Percentiles rank a stretch among this genome's conserved stretches.
Evolutionary conservation across 2,113 vertebrate species (phyloP).

Genomic region (Nibea albiflora): DNA sequence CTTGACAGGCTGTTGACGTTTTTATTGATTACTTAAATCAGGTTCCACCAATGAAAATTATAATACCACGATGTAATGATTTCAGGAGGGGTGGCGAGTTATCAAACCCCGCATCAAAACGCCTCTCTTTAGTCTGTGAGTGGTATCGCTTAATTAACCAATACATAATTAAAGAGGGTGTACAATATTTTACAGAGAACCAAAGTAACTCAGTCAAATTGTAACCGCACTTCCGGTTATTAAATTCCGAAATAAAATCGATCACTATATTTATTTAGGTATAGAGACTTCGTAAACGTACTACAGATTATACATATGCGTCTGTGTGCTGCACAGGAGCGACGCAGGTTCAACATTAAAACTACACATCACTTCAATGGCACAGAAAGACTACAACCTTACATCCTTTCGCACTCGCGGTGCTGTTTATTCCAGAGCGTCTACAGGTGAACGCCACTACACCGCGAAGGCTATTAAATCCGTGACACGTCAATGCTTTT

Average conservation of each 20-base stretch:
- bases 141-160: neutral
- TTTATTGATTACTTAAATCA: neutral
- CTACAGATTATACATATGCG: neutral
- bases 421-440: neutral
- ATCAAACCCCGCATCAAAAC: neutral
- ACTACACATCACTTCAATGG: neutral
- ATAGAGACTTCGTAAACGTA: no score
- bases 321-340: neutral
- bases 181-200: neutral
- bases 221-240: slow-evolving; percentile 4
- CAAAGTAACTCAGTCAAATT: neutral
- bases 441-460: neutral
- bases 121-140: neutral
- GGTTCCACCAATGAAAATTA: neutral
- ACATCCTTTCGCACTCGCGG: neutral
- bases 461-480: neutral
- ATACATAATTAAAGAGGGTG: neutral
- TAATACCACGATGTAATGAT: neutral
- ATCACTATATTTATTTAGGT: neutral
- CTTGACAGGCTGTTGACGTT: neutral
- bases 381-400: neutral
- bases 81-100: neutral
- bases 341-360: neutral
- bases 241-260: neutral
- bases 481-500: slow-evolving; percentile 19